Conservation (phyloP, 1,140 invertebrate species). For the Drosophila persimilis region DNA sequence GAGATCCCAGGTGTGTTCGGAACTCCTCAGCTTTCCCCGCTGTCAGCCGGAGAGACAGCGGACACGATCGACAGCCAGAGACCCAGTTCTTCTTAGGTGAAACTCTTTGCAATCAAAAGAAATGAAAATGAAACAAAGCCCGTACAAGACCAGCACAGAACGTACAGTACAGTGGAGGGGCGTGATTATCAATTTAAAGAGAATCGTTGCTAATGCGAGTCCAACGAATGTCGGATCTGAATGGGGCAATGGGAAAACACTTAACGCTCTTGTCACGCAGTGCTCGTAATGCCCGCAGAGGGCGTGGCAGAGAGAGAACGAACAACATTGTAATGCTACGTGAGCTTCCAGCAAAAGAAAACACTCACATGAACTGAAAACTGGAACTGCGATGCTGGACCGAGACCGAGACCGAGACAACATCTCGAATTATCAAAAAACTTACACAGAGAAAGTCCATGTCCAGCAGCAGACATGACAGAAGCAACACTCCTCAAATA, state of each 20-base stretch:
- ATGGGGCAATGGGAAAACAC: constrained; percentile 34
- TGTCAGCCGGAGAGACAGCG: too few relatives aligned
- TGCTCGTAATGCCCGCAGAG: constrained; percentile 23
- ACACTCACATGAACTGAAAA: background rate
- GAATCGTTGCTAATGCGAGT: constrained; percentile 36
- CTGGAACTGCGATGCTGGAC: constrained; percentile 21
- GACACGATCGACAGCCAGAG: too few relatives aligned
- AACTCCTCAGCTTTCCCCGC: too few relatives aligned
- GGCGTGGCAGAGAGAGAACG: constrained; percentile 1
- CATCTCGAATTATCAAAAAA: constrained; percentile 35
- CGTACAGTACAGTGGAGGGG: background rate
- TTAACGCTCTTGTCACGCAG: constrained; percentile 57
- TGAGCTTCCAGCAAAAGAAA: constrained; percentile 1
- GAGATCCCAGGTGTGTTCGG: too few relatives aligned
- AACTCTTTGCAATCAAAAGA: too few relatives aligned
- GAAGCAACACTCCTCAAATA: constrained; percentile 21
- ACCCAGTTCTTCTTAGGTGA: too few relatives aligned
- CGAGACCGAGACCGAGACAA: constrained; percentile 12
- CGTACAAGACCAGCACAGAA: background rate
- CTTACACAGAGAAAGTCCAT: constrained; percentile 38
- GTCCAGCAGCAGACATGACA: constrained; percentile 6
- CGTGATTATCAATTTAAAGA: constrained; percentile 54
- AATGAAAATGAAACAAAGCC: constrained; percentile 26
- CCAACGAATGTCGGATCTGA: constrained; percentile 33
- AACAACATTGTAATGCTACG: background rate